Evolutionary conservation across 2,797 vertebrate species (phyloP).

Genomic region (Cossypha polioptera): DNA sequence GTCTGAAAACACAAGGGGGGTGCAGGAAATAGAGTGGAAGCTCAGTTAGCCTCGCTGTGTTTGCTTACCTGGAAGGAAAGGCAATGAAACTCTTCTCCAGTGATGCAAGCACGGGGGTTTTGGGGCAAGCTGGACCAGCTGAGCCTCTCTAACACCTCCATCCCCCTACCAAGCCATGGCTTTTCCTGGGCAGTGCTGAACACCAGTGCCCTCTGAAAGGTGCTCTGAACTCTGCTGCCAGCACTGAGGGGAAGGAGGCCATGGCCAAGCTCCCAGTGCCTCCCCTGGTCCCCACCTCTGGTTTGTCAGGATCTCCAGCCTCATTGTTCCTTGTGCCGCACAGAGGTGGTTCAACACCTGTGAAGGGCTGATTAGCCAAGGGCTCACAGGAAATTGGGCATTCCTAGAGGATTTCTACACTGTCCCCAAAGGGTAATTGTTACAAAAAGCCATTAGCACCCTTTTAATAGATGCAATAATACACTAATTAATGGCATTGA

Average conservation of each 20-base stretch:
- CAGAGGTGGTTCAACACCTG: neutral
- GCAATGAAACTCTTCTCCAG: neutral
- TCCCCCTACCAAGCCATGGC: rapidly evolving
- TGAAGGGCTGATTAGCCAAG: neutral
- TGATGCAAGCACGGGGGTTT: neutral
- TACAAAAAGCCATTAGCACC: slow-evolving; percentile 47
- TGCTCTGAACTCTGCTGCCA: neutral
- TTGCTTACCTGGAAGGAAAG: neutral
- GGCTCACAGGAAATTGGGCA: slow-evolving; percentile 44
- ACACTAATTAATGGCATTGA: neutral
- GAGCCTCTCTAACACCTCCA: neutral
- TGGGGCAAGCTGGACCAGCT: neutral
- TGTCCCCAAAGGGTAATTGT: slow-evolving; percentile 8
- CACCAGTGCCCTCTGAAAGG: neutral
- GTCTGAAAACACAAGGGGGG: neutral
- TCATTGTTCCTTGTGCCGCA: neutral
- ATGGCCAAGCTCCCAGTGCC: neutral
- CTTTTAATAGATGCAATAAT: slow-evolving; percentile 41
- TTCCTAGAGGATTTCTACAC: slow-evolving; percentile 29
- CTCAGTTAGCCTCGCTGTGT: neutral
- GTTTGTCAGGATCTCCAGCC: neutral
- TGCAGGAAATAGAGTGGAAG: neutral
- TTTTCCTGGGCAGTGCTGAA: neutral
- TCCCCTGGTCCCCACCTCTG: neutral
- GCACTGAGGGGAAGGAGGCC: neutral